A percentile compares a stretch with the other conserved stretches of the same genome.
These are phyloP conservation scores for Myotis davidii DNA, from an alignment of 2,113 vertebrate genomes.

Conservation along the genomic window DNA sequence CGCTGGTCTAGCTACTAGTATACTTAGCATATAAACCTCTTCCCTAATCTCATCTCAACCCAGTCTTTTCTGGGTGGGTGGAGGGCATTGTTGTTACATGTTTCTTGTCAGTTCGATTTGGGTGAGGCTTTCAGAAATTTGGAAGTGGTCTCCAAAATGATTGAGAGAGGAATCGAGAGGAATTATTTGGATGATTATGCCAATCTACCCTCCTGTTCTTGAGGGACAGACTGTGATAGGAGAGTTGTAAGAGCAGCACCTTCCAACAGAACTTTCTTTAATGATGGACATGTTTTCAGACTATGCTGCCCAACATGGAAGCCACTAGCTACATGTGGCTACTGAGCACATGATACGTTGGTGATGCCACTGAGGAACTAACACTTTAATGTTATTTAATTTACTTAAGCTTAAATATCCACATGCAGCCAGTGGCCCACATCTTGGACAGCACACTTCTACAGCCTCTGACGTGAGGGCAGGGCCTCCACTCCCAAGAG, in stretches of 20 bases:
- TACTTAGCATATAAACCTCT: not conserved
- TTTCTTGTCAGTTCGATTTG: not conserved
- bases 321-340: not conserved
- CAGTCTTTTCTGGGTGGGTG: not conserved
- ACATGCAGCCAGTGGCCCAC: not conserved
- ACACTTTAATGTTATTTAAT: not conserved
- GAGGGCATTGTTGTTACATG: not conserved
- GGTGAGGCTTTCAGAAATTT: not conserved
- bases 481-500: not conserved
- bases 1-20: too few species aligned
- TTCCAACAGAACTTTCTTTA: not conserved
- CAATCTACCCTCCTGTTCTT: not conserved
- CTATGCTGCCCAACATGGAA: not conserved
- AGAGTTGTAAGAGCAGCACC: not conserved
- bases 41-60: not conserved
- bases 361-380: not conserved
- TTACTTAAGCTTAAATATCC: constrained; percentile 5
- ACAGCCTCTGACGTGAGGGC: not conserved
- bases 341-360: not conserved
- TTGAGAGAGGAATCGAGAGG: not conserved
- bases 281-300: rapidly evolving
- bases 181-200: not conserved
- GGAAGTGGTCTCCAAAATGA: not conserved
- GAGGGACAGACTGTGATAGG: not conserved
- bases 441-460: not conserved